These are phyloP conservation scores for Carcharodon carcharias DNA, from an alignment of 2,797 vertebrate genomes.

Conservation along the genomic window DNA sequence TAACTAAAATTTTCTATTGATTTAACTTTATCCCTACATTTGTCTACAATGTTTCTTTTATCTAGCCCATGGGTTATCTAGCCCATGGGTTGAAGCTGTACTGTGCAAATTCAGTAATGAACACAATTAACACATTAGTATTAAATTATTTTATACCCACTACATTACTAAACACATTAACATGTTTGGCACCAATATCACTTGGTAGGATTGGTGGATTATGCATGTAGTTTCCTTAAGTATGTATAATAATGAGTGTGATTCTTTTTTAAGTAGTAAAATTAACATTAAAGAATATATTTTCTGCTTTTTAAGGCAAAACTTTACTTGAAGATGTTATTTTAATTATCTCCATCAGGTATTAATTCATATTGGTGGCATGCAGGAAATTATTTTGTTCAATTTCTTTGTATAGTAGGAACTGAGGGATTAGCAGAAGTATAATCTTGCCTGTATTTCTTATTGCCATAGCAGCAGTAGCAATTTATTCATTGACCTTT, in stretches of 20 bases:
- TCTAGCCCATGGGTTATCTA: background rate
- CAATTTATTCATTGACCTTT: conserved; percentile 21
- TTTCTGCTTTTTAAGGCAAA: background rate
- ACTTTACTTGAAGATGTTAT: background rate
- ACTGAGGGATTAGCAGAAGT: background rate
- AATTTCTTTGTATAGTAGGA: background rate
- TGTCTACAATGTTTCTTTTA: background rate
- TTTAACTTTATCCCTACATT: background rate
- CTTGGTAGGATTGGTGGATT: background rate
- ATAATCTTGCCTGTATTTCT: background rate
- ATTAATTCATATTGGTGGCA: background rate
- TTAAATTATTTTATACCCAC: background rate
- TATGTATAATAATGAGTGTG: background rate
- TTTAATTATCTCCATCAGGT: background rate
- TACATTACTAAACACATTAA: background rate
- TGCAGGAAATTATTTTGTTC: background rate
- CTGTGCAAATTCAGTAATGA: background rate
- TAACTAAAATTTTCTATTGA: background rate
- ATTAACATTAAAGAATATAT: background rate
- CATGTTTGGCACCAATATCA: background rate
- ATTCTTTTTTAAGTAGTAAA: background rate
- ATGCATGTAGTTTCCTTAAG: background rate
- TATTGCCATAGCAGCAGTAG: conserved; percentile 4
- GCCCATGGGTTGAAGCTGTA: background rate
- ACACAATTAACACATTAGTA: background rate